Evolutionary conservation across 2,797 vertebrate species (phyloP), one percentile per base, ranked within the genome.

Genomic region (Anableps anableps): DNA sequence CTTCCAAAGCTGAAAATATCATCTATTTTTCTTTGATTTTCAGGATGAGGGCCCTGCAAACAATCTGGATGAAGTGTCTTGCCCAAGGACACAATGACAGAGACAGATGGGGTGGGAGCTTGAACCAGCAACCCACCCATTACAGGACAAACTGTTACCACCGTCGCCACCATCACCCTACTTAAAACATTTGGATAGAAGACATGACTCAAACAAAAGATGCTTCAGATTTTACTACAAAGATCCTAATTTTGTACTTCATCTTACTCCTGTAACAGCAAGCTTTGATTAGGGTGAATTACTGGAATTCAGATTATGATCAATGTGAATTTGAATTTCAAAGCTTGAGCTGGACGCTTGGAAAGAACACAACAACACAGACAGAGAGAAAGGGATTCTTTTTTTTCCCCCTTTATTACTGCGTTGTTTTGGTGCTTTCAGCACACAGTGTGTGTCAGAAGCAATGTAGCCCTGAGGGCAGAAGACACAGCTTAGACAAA

Each of bases 241-340:
- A 79, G 6, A 72, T 6, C 1, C 34, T 38, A 1, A 64, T 73
- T 76, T n/a, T 31, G 36, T 21, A 26, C 16, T 36, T 31, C 23
- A 29, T 60, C 16, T n/a, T 29, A 47, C 16, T 21, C 13, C 4
- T 58, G 55, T 58, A 50, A 75, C 26, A 31, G 8, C 5, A 29
- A 53, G 60, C 50, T 76, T 50, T 74, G 64, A 62, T 43, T 53
- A 75, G 26, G 34, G 31, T 72, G 19, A 83, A 36, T 75, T 47
- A 75, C 26, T 51, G 23, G 75, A 72, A 68, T 86, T 87, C 76
- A 87, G 80, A 72, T 11, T 1, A 9, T 26, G 45, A 47, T 84
- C 80, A 51, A 82, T 58, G 38, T 76, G 1, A 76, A 85, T 83
- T 80, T 77, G 38, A 86, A 87, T 90, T 79, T 86, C 83, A 87